Percentiles rank a stretch among this genome's conserved stretches.
Conservation (phyloP, 1,140 invertebrate species). For the Heliothis virescens region DNA sequence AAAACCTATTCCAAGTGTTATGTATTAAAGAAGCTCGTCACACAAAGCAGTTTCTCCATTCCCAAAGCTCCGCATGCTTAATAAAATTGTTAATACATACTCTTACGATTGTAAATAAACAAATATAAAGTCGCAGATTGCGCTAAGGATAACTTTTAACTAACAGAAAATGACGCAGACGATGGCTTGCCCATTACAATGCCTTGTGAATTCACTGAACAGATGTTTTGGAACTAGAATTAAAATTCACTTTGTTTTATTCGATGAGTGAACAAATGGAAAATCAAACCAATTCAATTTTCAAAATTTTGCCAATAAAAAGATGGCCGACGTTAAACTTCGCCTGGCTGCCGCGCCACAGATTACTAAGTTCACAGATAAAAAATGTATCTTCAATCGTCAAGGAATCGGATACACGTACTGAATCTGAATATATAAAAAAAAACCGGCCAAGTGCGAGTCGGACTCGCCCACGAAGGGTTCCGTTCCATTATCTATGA, state of each 20-base stretch:
- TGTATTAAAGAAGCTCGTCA: not conserved
- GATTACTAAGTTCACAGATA: constrained; percentile 6
- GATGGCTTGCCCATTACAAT: constrained; percentile 39
- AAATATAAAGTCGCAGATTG: constrained; percentile 7
- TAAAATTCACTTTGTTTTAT: not conserved
- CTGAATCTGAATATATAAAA: not conserved
- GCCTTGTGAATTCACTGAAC: not conserved
- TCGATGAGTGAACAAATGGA: not conserved
- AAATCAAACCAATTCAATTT: constrained; percentile 18
- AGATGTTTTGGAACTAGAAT: not conserved
- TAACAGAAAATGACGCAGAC: constrained; percentile 24
- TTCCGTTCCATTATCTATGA: too few species aligned
- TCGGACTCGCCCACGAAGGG: too few species aligned
- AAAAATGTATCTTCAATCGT: not conserved
- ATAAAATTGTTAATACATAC: constrained; percentile 17
- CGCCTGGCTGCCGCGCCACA: not conserved
- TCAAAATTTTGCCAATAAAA: constrained; percentile 30
- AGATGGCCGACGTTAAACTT: constrained; percentile 13
- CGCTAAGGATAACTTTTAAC: constrained; percentile 29
- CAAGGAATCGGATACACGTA: constrained; percentile 3
- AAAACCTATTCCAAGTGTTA: not conserved
- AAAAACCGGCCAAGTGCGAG: too few species aligned
- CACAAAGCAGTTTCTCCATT: constrained; percentile 9
- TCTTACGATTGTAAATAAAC: constrained; percentile 36
- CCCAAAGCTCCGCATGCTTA: constrained; percentile 16